phyloP scores from a whole-genome alignment of 2,888 invertebrate genomes.

The Leptinotarsa juncta region DNA sequence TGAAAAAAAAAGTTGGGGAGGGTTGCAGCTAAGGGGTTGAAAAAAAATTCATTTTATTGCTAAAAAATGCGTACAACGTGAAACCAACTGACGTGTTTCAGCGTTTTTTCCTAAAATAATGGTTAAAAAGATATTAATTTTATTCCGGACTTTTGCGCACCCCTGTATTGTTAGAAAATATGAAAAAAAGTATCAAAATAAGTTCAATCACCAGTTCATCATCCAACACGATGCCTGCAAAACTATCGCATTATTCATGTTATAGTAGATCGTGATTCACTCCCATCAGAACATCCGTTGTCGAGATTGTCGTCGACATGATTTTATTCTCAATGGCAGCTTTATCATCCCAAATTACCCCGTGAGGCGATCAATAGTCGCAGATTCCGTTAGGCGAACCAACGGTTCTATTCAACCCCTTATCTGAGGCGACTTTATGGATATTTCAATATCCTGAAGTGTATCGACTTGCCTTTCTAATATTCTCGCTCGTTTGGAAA shows the following conservation, averaged over 20 bases:
- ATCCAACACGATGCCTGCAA: no score
- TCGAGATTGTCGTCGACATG: not conserved
- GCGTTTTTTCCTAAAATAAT: no score
- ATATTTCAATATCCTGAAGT: slow-evolving; percentile 63
- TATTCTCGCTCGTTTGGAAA: slow-evolving; percentile 6
- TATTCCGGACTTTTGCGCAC: no score
- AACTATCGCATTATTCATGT: not conserved
- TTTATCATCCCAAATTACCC: slow-evolving; percentile 24
- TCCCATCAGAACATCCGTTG: not conserved
- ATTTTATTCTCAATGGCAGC: slow-evolving; percentile 16
- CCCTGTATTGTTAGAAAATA: no score
- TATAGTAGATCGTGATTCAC: not conserved
- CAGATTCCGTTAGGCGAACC: not conserved
- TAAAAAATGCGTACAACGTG: no score
- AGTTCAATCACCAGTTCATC: no score
- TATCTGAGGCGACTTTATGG: slow-evolving; percentile 60
- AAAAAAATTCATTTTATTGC: no score
- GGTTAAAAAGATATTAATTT: no score
- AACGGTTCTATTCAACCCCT: slow-evolving; percentile 49
- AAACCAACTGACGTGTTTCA: no score
- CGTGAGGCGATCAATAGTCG: slow-evolving; percentile 22
- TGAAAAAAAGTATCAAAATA: no score
- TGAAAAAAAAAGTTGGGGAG: no score
- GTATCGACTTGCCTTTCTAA: slow-evolving; percentile 44
- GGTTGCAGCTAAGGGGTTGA: no score